A percentile compares a stretch with the other conserved stretches of the same genome.
These are phyloP conservation scores for Haliclona indistincta DNA, from an alignment of 37 sponge, comb jelly and placozoan species.

Conservation along the genomic window DNA sequence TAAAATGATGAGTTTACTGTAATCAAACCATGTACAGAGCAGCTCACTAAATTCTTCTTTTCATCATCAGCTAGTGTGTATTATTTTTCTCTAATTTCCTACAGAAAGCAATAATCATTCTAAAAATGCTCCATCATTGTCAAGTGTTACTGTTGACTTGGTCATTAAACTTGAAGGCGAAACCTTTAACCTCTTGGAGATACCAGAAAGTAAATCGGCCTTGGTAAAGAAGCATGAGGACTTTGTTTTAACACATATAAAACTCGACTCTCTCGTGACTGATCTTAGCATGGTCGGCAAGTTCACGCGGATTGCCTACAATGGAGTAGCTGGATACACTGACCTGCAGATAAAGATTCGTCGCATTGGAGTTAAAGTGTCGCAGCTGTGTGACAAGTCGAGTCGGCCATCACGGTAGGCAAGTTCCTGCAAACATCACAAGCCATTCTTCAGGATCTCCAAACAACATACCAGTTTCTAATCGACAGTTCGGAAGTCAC, in stretches of 20 bases:
- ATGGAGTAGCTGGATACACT: slow-evolving; percentile 28
- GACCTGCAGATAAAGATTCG: slow-evolving; percentile 45
- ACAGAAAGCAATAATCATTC: too few species aligned
- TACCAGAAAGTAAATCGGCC: not conserved
- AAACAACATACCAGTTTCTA: slow-evolving; percentile 36
- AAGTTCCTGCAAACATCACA: slow-evolving; percentile 18
- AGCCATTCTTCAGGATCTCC: slow-evolving; percentile 11
- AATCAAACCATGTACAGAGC: too few species aligned
- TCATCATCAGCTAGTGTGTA: too few species aligned
- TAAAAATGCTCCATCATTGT: too few species aligned
- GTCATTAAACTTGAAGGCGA: not conserved
- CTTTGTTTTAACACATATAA: not conserved
- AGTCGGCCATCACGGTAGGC: slow-evolving; percentile 33
- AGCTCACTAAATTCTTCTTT: too few species aligned
- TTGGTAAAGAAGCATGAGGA: not conserved
- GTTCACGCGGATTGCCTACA: not conserved
- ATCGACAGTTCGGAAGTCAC: slow-evolving; percentile 26
- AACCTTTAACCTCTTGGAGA: not conserved
- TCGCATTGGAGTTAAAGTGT: slow-evolving; percentile 26
- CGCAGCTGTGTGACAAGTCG: slow-evolving; percentile 47
- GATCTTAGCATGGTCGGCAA: not conserved
- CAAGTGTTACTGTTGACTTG: not conserved
- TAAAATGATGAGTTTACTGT: too few species aligned
- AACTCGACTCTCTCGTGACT: not conserved
- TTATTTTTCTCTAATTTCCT: too few species aligned